A percentile compares a stretch with the other conserved stretches of the same genome.
These are phyloP conservation scores for Synanceia verrucosa DNA, from an alignment of 2,797 vertebrate genomes.

Conservation along the genomic window DNA sequence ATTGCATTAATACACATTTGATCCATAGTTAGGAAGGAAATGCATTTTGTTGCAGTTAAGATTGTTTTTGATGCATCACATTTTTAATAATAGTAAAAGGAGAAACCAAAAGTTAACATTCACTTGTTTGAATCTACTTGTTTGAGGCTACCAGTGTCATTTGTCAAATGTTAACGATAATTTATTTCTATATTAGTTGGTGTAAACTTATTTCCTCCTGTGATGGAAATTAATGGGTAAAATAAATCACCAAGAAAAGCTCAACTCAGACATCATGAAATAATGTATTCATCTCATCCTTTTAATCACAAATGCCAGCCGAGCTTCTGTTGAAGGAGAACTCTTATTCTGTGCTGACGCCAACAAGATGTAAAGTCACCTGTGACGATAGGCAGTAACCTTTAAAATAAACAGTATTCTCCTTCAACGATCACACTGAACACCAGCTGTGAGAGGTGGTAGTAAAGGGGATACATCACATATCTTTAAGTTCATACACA, in stretches of 20 bases:
- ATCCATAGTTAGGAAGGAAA: not conserved
- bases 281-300: not conserved
- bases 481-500: not conserved
- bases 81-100: not conserved
- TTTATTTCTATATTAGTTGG: not conserved
- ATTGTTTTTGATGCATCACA: not conserved
- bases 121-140: not conserved
- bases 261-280: not conserved
- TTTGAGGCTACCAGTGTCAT: not conserved
- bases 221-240: not conserved
- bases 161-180: not conserved
- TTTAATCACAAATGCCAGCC: not conserved
- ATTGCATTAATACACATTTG: not conserved
- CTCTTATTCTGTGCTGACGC: not conserved
- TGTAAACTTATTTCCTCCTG: not conserved
- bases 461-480: not conserved
- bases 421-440: conserved; percentile 4
- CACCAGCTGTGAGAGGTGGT: not conserved
- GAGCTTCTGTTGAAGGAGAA: not conserved
- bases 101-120: not conserved
- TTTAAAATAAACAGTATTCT: not conserved
- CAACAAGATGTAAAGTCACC: not conserved
- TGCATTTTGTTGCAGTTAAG: not conserved
- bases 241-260: not conserved
- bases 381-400: not conserved